Percentiles rank a stretch among this genome's conserved stretches.
phyloP scores from a whole-genome alignment of 2,113 vertebrate species.

The Chaetodon auriga region DNA sequence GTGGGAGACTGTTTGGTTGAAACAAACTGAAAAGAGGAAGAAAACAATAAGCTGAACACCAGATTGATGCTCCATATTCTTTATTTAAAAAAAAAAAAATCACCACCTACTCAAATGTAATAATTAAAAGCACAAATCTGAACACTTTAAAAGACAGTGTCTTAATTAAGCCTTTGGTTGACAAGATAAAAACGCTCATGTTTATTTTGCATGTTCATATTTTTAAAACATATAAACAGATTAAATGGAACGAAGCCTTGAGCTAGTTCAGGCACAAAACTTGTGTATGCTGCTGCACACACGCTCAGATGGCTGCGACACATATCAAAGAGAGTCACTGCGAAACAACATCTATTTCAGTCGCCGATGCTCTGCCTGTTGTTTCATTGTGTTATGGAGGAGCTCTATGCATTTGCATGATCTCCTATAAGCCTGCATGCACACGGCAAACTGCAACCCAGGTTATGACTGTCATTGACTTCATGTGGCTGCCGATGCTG shows the following conservation, averaged over 20 bases:
- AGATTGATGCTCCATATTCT: not conserved
- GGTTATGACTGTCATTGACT: not conserved
- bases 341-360: not conserved
- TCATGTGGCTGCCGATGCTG: too few relatives aligned
- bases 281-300: not conserved
- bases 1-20: slow-evolving; percentile 9
- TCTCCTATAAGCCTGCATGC: not conserved
- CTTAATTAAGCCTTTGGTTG: not conserved
- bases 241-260: not conserved
- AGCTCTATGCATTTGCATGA: not conserved
- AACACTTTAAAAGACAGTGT: not conserved
- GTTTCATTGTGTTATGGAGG: not conserved
- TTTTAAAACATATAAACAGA: not conserved
- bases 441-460: not conserved
- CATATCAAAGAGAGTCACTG: not conserved
- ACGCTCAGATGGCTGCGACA: too few relatives aligned
- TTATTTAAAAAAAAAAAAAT: not conserved
- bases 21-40: slow-evolving; percentile 13
- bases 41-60: slow-evolving; percentile 19
- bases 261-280: not conserved
- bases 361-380: not conserved
- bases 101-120: too few relatives aligned
- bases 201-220: not conserved
- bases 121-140: not conserved
- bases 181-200: not conserved